phyloP scores from a whole-genome alignment of 1,140 invertebrate genomes.

The Leucophenga varia region DNA sequence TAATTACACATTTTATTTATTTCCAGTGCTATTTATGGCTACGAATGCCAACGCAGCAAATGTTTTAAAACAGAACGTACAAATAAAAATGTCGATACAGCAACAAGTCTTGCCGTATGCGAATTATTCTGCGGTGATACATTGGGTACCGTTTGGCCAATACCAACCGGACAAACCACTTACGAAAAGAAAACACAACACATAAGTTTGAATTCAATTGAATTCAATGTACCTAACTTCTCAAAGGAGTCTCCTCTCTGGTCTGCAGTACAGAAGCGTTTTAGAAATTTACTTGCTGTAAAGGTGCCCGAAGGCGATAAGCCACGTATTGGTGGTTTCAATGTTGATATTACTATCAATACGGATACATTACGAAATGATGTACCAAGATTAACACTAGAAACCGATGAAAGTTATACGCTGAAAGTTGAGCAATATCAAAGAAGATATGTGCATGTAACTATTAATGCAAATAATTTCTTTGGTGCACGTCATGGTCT shows the following conservation, averaged over 20 bases:
- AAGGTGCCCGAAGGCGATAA: conserved; percentile 28
- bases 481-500: conserved; percentile 75
- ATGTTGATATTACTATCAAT: conserved; percentile 42
- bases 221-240: conserved; percentile 23
- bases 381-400: conserved; percentile 57
- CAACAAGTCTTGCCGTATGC: conserved; percentile 64
- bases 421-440: conserved; percentile 60
- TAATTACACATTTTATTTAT: conserved; percentile 7
- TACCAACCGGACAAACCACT: conserved; percentile 68
- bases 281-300: conserved; percentile 27
- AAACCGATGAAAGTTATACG: conserved; percentile 70
- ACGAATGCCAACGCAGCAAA: conserved; percentile 59
- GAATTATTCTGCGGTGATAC: conserved; percentile 63
- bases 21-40: conserved; percentile 58
- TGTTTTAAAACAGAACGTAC: conserved; percentile 61
- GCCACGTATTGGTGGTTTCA: conserved; percentile 17
- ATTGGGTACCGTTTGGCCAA: conserved; percentile 71
- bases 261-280: conserved; percentile 31
- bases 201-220: conserved; percentile 58
- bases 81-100: conserved; percentile 56
- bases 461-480: conserved; percentile 65
- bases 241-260: conserved; percentile 30
- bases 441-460: conserved; percentile 58
- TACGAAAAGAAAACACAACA: too few species aligned
- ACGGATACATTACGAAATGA: conserved; percentile 14